These are phyloP conservation scores for Rotaria socialis DNA, from an alignment of 2,888 invertebrate genomes.

Conservation along the genomic window DNA sequence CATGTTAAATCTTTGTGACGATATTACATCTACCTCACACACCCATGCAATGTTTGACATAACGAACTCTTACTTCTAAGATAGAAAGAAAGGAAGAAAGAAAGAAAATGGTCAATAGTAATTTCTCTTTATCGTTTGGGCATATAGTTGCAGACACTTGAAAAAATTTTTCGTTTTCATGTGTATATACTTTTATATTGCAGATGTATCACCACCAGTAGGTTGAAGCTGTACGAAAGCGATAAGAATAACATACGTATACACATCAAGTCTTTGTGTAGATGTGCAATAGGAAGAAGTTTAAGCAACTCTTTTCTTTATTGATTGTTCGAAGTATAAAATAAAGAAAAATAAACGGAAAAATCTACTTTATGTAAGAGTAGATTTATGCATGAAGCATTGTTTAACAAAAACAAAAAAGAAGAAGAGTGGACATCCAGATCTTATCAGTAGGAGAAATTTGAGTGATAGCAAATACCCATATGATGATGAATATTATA, in stretches of 20 bases:
- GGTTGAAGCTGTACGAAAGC: neutral
- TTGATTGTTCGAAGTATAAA: neutral
- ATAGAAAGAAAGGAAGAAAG: neutral
- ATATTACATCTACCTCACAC: neutral
- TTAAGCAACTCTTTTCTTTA: neutral
- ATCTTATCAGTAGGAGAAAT: neutral
- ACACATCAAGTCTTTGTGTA: neutral
- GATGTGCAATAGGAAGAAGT: neutral
- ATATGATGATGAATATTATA: neutral
- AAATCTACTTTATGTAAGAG: neutral
- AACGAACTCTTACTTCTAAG: neutral
- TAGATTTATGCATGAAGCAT: neutral
- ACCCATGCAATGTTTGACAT: neutral
- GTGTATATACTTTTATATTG: neutral
- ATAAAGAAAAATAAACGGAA: neutral
- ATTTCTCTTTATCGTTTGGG: neutral
- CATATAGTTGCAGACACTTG: neutral
- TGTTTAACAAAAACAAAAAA: neutral
- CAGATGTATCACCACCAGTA: neutral
- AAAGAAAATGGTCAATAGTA: neutral
- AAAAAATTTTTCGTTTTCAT: neutral
- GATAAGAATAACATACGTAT: neutral
- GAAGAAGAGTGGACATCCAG: neutral
- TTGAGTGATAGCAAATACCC: no score
- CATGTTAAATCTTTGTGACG: neutral